Percentiles rank a stretch among this genome's conserved stretches.
These are phyloP conservation scores for Neofelis nebulosa DNA, from an alignment of 2,113 vertebrate species.

Conservation along the genomic window DNA sequence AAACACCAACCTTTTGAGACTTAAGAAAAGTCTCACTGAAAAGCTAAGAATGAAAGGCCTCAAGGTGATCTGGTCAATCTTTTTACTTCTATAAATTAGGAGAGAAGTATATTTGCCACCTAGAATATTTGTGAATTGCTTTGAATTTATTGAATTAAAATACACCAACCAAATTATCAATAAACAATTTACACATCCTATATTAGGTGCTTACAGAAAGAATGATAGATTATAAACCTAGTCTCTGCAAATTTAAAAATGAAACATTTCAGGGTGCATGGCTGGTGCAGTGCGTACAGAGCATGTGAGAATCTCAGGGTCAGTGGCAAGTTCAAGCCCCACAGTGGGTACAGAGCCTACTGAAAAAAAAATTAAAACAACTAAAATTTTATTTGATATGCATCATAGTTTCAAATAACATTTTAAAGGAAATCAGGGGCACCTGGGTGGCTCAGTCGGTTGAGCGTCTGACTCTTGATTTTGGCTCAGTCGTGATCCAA, in stretches of 20 bases:
- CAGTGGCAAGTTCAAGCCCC: background rate
- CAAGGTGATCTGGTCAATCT: background rate
- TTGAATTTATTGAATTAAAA: conserved; percentile 27
- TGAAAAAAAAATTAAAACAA: background rate
- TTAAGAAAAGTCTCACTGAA: background rate
- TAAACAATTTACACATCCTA: background rate
- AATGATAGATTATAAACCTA: background rate
- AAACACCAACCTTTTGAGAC: background rate
- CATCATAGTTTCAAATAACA: background rate
- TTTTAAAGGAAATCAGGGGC: background rate
- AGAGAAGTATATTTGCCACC: background rate
- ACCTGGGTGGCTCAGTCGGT: too few relatives aligned
- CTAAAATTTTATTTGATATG: conserved; percentile 18
- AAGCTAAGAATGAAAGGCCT: background rate
- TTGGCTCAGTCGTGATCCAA: too few relatives aligned
- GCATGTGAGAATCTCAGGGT: background rate
- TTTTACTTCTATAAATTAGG: background rate
- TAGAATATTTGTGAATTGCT: background rate
- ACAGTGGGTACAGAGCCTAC: background rate
- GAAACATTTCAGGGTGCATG: background rate
- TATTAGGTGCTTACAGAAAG: background rate
- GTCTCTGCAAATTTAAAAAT: background rate
- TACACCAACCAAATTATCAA: background rate
- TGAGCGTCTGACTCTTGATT: too few relatives aligned
- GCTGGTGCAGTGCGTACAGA: background rate